Evolutionary conservation across 2,113 vertebrate genomes (phyloP).

Genomic region (Dasyurus viverrinus): DNA sequence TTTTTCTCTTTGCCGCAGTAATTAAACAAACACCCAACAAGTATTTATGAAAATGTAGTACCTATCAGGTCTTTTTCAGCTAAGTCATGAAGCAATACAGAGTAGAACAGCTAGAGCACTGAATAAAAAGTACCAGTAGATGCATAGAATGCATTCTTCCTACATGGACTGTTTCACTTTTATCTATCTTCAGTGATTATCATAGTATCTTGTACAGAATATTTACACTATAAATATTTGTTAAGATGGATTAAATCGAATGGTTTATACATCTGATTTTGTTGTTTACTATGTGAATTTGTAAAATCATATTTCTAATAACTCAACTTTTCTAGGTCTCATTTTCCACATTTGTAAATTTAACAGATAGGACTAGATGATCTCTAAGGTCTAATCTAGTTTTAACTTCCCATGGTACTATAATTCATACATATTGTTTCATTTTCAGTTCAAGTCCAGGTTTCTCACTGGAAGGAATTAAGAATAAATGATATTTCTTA

Average conservation of each 20-base stretch:
- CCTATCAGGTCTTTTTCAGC: not conserved
- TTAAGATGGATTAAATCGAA: not conserved
- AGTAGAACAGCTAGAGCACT: not conserved
- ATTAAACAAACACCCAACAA: not conserved
- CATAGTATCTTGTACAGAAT: too few species aligned
- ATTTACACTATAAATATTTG: too few species aligned
- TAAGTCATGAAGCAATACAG: not conserved
- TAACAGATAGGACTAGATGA: not conserved
- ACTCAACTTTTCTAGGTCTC: not conserved
- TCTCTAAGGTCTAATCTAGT: not conserved
- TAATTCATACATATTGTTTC: not conserved
- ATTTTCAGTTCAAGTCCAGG: not conserved
- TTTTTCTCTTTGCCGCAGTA: not conserved
- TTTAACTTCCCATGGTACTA: not conserved
- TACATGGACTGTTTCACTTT: not conserved
- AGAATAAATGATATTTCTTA: constrained; percentile 4
- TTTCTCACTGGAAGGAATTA: not conserved
- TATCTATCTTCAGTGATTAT: not conserved
- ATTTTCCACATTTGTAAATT: not conserved
- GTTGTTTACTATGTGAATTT: not conserved
- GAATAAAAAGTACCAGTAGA: not conserved
- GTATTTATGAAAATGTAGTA: not conserved
- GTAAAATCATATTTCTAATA: not conserved
- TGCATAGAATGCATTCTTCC: not conserved
- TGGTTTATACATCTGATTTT: not conserved